Percentiles rank a stretch among this genome's conserved stretches.
Evolutionary conservation across 1,140 invertebrate genomes (phyloP).

Genomic region (Macrocentrus cingulum): DNA sequence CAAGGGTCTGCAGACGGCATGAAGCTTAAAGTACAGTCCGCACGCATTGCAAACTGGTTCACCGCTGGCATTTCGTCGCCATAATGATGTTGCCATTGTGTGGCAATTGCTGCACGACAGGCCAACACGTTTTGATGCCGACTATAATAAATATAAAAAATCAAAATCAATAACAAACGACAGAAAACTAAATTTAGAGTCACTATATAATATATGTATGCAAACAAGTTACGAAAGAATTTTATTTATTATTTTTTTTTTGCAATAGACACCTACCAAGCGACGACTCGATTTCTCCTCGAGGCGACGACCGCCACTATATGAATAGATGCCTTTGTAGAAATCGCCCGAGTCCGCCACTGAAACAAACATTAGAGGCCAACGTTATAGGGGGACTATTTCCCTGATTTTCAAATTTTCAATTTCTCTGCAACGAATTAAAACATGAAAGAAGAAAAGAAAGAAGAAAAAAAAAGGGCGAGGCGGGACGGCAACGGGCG

Average conservation of each 20-base stretch:
- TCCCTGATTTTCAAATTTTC: background rate
- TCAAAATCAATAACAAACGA: too few species aligned
- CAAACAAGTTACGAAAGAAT: too few species aligned
- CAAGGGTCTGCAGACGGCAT: constrained; percentile 81
- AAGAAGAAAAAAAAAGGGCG: too few species aligned
- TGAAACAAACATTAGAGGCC: constrained; percentile 72
- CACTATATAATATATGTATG: too few species aligned
- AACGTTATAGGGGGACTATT: constrained; percentile 54
- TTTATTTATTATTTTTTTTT: constrained; percentile 6
- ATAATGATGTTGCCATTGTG: constrained; percentile 84
- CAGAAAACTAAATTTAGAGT: too few species aligned
- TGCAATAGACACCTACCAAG: constrained; percentile 65
- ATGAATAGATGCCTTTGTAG: constrained; percentile 76
- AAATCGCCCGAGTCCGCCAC: constrained; percentile 80
- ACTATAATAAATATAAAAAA: constrained; percentile 38
- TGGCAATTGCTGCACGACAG: constrained; percentile 89
- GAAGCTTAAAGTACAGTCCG: constrained; percentile 90
- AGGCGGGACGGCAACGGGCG: constrained; percentile 47
- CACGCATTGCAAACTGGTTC: constrained; percentile 95
- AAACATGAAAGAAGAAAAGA: constrained; percentile 9
- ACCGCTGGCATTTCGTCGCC: constrained; percentile 83
- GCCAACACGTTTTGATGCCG: constrained; percentile 74
- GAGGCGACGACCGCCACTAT: constrained; percentile 62
- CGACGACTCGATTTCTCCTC: constrained; percentile 69
- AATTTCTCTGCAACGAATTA: constrained; percentile 20